Evolutionary conservation across 2,113 vertebrate species (phyloP).

Genomic region (Procavia capensis): DNA sequence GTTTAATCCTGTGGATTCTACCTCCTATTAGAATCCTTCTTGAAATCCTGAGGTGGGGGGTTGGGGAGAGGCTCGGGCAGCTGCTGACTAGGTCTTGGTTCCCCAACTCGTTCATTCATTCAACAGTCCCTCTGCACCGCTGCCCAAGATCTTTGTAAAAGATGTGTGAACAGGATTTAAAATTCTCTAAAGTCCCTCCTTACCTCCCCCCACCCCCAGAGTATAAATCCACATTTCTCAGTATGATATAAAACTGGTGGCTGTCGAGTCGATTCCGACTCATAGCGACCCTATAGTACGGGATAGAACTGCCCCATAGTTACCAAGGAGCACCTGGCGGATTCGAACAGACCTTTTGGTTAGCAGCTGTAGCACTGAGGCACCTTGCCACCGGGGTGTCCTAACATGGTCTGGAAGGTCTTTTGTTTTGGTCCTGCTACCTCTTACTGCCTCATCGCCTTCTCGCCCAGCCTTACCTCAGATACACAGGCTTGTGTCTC

Average conservation of each 20-base stretch:
- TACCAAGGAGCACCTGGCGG: no score
- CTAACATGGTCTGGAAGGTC: no score
- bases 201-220: not conserved
- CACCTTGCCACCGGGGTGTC: no score
- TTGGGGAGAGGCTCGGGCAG: not conserved
- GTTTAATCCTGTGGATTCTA: not conserved
- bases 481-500: not conserved
- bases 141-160: not conserved
- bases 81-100: not conserved
- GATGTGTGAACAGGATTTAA: not conserved
- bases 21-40: not conserved
- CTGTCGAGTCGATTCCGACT: no score
- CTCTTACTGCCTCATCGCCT: not conserved
- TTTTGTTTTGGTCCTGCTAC: slow-evolving; percentile 12
- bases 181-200: not conserved
- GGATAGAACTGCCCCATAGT: no score
- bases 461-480: not conserved
- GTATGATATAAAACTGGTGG: no score
- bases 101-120: not conserved
- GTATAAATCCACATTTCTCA: slow-evolving; percentile 61
- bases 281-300: no score
- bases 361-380: no score
- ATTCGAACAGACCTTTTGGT: no score
- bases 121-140: not conserved
- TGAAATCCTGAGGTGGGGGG: not conserved